phyloP scores from a whole-genome alignment of 2,113 vertebrate species.

The Poeciliopsis prolifica region DNA sequence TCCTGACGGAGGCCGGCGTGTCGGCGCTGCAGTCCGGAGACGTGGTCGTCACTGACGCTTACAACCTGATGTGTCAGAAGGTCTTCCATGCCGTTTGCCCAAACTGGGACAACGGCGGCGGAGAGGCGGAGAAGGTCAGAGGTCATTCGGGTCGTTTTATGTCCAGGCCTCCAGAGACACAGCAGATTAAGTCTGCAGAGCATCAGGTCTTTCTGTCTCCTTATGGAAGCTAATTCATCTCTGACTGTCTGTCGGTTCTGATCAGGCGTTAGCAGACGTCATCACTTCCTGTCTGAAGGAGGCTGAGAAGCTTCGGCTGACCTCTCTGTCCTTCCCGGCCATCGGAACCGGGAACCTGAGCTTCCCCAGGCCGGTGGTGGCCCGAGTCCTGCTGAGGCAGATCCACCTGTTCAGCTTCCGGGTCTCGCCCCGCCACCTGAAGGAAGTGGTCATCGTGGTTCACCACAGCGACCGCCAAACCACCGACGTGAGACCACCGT shows the following conservation, averaged over 20 bases:
- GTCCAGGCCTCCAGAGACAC: no score
- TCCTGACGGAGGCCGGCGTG: not conserved
- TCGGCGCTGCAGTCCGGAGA: not conserved
- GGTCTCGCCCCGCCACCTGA: conserved; percentile 56
- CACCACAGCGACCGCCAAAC: conserved; percentile 71
- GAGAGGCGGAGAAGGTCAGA: conserved; percentile 72
- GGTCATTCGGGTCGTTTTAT: not conserved
- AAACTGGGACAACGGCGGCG: conserved; percentile 31
- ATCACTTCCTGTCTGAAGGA: conserved; percentile 79
- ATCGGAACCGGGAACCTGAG: conserved; percentile 87
- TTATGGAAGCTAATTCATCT: no score
- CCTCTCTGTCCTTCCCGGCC: conserved; percentile 86
- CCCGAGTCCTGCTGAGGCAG: conserved; percentile 78
- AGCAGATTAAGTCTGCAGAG: not conserved
- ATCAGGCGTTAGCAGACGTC: conserved; percentile 70
- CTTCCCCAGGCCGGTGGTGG: conserved; percentile 83
- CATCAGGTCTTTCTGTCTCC: no score
- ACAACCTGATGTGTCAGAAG: conserved; percentile 66
- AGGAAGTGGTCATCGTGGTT: conserved; percentile 82
- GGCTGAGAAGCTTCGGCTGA: conserved; percentile 71
- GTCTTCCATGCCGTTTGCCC: conserved; percentile 84
- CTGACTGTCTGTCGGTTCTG: not conserved
- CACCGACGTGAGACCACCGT: conserved; percentile 42
- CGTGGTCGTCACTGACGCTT: conserved; percentile 80
- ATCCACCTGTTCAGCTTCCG: conserved; percentile 77